These are phyloP conservation scores for Ammodytes marinus DNA, from an alignment of 2,113 vertebrate genomes.

Conservation along the genomic window DNA sequence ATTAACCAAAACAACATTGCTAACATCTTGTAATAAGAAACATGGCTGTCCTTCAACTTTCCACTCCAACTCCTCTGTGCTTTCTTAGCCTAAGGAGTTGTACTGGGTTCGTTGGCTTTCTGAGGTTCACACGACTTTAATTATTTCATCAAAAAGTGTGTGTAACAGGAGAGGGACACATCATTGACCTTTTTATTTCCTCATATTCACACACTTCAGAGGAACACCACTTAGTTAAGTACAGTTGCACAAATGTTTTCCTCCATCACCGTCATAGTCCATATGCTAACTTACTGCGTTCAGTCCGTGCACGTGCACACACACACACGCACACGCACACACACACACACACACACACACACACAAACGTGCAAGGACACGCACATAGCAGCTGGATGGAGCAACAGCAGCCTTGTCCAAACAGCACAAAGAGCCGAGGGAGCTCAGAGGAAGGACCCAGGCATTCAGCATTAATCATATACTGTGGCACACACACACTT, in stretches of 20 bases:
- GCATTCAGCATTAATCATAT: slow-evolving; percentile 68
- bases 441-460: slow-evolving; percentile 65
- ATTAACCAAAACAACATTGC: neutral
- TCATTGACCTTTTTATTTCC: neutral
- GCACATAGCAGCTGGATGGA: slow-evolving; percentile 43
- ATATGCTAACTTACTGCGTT: slow-evolving; percentile 6
- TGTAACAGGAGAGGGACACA: slow-evolving; percentile 13
- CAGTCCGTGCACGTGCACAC: neutral
- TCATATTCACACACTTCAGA: neutral
- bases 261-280: neutral
- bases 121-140: slow-evolving; percentile 21
- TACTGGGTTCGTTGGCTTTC: slow-evolving; percentile 9
- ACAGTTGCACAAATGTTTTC: neutral
- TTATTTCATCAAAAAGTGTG: slow-evolving; percentile 34
- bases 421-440: slow-evolving; percentile 49
- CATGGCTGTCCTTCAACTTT: neutral
- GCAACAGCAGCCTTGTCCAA: slow-evolving; percentile 58
- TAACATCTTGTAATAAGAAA: slow-evolving; percentile 15
- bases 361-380: slow-evolving; percentile 11
- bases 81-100: slow-evolving; percentile 27
- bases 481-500: slow-evolving; percentile 33
- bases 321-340: slow-evolving; percentile 16
- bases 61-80: neutral
- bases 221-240: slow-evolving; percentile 14
- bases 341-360: slow-evolving; percentile 20